Evolutionary conservation across 2,113 vertebrate species (phyloP).

Genomic region (Phyllostomus discolor): DNA sequence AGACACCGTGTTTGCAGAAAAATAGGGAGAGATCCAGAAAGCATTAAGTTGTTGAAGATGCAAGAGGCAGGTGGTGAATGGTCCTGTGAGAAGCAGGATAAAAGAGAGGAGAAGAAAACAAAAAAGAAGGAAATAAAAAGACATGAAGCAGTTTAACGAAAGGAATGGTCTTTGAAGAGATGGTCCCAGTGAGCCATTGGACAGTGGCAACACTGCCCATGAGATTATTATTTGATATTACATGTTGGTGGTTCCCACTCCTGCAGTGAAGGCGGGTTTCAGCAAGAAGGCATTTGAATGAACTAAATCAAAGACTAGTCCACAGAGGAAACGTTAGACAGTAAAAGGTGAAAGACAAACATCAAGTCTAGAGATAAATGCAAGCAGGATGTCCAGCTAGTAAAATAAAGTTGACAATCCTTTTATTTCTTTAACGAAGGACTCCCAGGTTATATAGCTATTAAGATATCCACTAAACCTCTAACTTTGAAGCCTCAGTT

Average conservation of each 20-base stretch:
- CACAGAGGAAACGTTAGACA: neutral
- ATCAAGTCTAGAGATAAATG: neutral
- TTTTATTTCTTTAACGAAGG: conserved; percentile 8
- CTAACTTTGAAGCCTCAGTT: neutral
- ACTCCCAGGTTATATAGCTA: neutral
- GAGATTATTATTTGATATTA: neutral
- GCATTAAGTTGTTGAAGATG: neutral
- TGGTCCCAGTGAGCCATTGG: neutral
- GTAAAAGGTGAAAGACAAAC: neutral
- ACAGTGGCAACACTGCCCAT: neutral
- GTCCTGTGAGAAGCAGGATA: neutral
- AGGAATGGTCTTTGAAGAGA: neutral
- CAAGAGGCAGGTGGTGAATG: neutral
- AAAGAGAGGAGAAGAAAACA: neutral
- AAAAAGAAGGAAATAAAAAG: neutral
- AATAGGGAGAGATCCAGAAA: neutral
- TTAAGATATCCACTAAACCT: neutral
- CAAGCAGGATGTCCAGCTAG: neutral
- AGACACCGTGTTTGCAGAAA: neutral
- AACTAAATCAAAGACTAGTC: neutral
- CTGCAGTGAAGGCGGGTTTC: neutral
- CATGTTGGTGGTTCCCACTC: neutral
- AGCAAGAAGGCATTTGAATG: neutral
- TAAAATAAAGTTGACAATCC: neutral
- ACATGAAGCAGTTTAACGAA: neutral